phyloP scores from a whole-genome alignment of 1,140 invertebrate genomes.

The Euwallacea fornicatus region DNA sequence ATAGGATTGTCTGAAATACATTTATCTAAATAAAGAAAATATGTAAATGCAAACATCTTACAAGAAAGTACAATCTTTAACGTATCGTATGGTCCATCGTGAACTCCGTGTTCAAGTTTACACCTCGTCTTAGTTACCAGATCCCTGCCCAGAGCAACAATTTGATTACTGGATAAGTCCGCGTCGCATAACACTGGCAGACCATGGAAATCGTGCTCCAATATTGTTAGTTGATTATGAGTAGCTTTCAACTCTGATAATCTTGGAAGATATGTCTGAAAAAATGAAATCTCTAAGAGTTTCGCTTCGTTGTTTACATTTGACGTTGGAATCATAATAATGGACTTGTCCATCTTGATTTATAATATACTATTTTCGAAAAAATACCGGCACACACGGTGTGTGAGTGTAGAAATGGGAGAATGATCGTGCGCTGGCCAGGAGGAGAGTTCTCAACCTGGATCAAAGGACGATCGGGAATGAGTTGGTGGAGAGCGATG shows the following conservation, averaged over 20 bases:
- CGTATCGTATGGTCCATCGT: constrained; percentile 67
- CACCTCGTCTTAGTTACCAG: constrained; percentile 77
- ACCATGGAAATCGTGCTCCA: constrained; percentile 78
- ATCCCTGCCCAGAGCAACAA: constrained; percentile 68
- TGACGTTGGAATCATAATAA: too few species aligned
- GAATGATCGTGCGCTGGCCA: too few species aligned
- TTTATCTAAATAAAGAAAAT: constrained; percentile 42
- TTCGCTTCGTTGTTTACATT: neutral
- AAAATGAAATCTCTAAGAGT: constrained; percentile 25
- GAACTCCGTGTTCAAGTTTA: constrained; percentile 60
- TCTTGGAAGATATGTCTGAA: constrained; percentile 74
- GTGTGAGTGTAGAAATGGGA: too few species aligned
- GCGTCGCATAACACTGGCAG: constrained; percentile 75
- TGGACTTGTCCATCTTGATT: too few species aligned
- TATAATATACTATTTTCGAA: too few species aligned
- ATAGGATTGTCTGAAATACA: constrained; percentile 69
- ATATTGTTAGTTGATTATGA: constrained; percentile 69
- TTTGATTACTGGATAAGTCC: constrained; percentile 75
- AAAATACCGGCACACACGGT: too few species aligned
- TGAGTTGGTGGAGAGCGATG: too few species aligned
- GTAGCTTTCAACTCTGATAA: constrained; percentile 74
- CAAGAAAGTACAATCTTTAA: constrained; percentile 78
- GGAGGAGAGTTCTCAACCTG: too few species aligned
- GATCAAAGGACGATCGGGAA: too few species aligned
- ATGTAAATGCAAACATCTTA: constrained; percentile 46